Evolutionary conservation across 2,797 vertebrate species (phyloP), one percentile per base, ranked within the genome.

Genomic region (Denticeps clupeoides): DNA sequence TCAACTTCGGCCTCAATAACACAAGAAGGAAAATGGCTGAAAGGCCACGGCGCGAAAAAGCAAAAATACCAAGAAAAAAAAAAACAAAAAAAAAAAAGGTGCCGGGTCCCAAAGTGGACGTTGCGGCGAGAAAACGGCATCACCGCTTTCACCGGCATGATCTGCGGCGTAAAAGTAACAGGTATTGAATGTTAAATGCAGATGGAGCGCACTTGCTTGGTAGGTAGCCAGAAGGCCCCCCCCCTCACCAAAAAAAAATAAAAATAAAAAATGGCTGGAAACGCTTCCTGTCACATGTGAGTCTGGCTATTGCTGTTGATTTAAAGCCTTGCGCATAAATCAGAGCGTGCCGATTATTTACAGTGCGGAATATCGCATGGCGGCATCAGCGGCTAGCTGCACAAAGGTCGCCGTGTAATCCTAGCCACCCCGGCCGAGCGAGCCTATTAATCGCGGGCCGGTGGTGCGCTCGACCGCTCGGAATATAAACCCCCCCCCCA

Each of bases 391-490:
- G 82, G 86, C 81, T 84, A 83, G 85, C 79, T 84, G 82, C 85
- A 89, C 85, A 88, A 89, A 89, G 87, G 87, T 89, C 83, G 82
- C 84, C 85, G 83, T 71, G 77, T 83, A 80, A 84, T 76, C 69
- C 75, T 73, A 84, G 79, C 80, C 73, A 85, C 86, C 83, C 82
- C 60, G 60, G 86, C 88, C 84, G 85, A 77, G 79, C 72, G 79
- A 81, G 86, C 83, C 86, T 85, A 85, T 84, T 84, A 84, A 85
- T 82, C 77, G 73, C 77, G 72, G 82, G 80, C 71, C 72, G 78
- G 75, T 70, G 78, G 78, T 60, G 68, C 67, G 31, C 40, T 28
- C 40, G 19, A 22, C 41, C 41, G 24, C 51, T 54, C 33, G 33
- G 45, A 80, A 80, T 79, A 74, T 57, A 67, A 79, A 75, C 75